Base-by-base conservation (phyloP, 2,888 invertebrate species). In the Phengaris alcon region DNA sequence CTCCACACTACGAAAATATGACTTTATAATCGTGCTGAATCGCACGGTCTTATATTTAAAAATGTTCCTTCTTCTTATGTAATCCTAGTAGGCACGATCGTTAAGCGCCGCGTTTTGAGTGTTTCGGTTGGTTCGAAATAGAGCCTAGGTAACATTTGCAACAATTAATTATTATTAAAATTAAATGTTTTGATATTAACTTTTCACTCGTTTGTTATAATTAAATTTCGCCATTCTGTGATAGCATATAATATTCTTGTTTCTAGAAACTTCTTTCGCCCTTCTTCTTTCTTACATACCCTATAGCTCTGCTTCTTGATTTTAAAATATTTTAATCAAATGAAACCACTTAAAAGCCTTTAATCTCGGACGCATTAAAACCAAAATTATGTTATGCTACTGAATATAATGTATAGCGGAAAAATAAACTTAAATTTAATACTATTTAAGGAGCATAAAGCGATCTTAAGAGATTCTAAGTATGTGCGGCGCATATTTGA, bases 1-100 rank as follows among this genome's bases (percentile, higher is more conserved):
- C 22, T 80, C 82, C 81, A 81, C 84, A 84, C 86, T 85, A 88
- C 86, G 87, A 87, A 87, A 90, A 88, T 88, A 86, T 88, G 84
- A 85, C 85, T 85, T 84, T 84, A 86, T 88, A 84, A 88, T 82
- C 82, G 79, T 81, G 84, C 82, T 80, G 77, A 78, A 73, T 68
- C 72, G 77, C 75, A 64, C 75, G 78, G 59, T 77, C 76, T 64
- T 74, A 57, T 70, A 13, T 74, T 51, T 68, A 12, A 64, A 64
- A 64, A 22, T 59, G 22, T 10, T 13, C 13, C 35, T 64, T 13
- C 64, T 52, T 3, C 10, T 64, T 13, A 6, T 6, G 64, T 13
- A 35, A 13, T 64, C 2, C 12, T 0, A 35, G 22, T 0, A 35
- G 22, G 10, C 5, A 6, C 5, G 35, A 57, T 52, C 52, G 52